Conservation (phyloP, 2,888 invertebrate genomes). For the Nineta flava region DNA sequence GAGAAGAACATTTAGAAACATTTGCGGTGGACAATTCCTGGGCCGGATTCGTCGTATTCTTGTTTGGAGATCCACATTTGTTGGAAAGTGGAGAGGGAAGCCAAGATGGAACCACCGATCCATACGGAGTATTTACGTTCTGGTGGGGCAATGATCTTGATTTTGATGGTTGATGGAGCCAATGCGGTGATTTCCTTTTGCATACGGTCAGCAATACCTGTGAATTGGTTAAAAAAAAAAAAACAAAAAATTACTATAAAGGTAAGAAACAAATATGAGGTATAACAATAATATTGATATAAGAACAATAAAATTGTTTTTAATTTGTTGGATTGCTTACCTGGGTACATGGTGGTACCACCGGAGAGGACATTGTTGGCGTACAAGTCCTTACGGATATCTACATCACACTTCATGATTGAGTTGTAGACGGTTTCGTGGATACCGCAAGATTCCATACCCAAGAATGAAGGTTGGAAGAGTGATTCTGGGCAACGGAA, state of each 20-base stretch:
- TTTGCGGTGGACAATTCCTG: conserved; percentile 60
- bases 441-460: conserved; percentile 85
- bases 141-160: conserved; percentile 85
- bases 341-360: conserved; percentile 80
- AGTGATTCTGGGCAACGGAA: conserved; percentile 81
- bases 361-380: conserved; percentile 86
- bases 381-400: conserved; percentile 88
- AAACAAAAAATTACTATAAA: background rate
- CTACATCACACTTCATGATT: conserved; percentile 95
- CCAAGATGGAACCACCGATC: conserved; percentile 86
- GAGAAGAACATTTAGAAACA: conserved; percentile 38
- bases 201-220: conserved; percentile 59
- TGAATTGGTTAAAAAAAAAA: background rate
- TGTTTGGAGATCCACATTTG: conserved; percentile 96
- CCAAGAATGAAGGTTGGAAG: conserved; percentile 82
- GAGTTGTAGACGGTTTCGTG: conserved; percentile 93
- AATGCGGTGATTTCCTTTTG: conserved; percentile 84
- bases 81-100: conserved; percentile 83
- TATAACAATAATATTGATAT: background rate
- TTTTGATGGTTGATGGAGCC: conserved; percentile 84
- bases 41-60: conserved; percentile 94
- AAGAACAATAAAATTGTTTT: background rate
- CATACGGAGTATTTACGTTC: conserved; percentile 92
- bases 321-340: conserved; percentile 21
- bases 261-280: background rate